Base-by-base conservation (phyloP, 2,113 vertebrate genomes). In the Coptodon bakossiorum region DNA sequence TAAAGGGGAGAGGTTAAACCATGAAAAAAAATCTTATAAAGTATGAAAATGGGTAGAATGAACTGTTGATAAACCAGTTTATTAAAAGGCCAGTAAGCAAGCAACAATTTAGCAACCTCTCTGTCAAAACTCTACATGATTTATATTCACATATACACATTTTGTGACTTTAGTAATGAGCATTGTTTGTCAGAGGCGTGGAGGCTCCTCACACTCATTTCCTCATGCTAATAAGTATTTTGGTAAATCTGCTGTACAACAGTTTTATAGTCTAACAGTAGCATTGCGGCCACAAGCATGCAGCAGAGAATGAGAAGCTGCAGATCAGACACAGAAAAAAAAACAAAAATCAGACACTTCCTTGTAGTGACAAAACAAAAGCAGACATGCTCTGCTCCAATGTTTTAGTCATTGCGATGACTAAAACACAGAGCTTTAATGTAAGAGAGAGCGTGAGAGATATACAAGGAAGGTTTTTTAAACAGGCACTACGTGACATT, bases 161-260 rank as follows among this genome's bases (percentile, higher is more conserved):
- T 80, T 54, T 56, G 19, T 56, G n/a, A 80, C 31, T 56, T 53
- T n/a, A 54, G 50, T 54, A 13, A 24, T 71, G 66, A 24, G 13
- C 38, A 45, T 5, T 14, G 38, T 73, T 73, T 71, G 7, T 36
- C 79, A 6, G 56, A 57, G 13, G 0, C 4, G 0, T 45, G 38
- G 50, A 16, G 22, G 5, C 24, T 59, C n/a, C 38, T 61, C 6
- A 54, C 12, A 7, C 2, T 7, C 6, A 73, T 88, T 88, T 83
- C 80, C 36, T 82, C 34, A 1, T 22, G 29, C 6, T 36, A n/a
- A 81, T 9, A 80, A 31, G 6, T 31, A 16, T 54, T 63, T 16
- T 9, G 6, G 12, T 29, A 83, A 92, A 92, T 79, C 57, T 73
- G 86, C 88, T 92, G 79, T 22, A 10, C 38, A 19, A 83, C 52